Percentiles rank a stretch among this genome's conserved stretches.
Evolutionary conservation across 2,797 vertebrate genomes (phyloP).

Genomic region (Mustela erminea): DNA sequence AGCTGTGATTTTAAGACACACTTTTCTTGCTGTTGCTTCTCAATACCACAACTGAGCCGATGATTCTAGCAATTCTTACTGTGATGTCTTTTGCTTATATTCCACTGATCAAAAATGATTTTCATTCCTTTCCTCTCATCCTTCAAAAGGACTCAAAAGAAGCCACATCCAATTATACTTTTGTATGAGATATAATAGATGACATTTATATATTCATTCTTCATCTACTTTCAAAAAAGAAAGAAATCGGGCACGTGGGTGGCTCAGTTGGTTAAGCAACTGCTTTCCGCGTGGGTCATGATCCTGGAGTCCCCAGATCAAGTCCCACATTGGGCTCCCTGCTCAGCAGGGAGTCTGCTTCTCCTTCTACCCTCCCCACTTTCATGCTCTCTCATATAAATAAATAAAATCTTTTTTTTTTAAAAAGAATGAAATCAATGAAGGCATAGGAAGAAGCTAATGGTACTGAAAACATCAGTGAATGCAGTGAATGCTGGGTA

Average conservation of each 20-base stretch:
- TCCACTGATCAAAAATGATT: not conserved
- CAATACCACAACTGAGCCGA: not conserved
- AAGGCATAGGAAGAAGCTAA: conserved; percentile 1
- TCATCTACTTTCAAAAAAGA: conserved; percentile 15
- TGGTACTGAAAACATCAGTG: not conserved
- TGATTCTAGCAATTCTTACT: not conserved
- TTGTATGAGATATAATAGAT: conserved; percentile 9
- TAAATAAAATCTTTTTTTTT: too few relatives aligned
- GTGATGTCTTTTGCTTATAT: not conserved
- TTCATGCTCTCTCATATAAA: too few relatives aligned
- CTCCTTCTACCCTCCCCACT: too few relatives aligned
- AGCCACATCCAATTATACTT: not conserved
- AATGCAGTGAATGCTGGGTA: not conserved
- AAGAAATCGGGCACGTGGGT: too few relatives aligned
- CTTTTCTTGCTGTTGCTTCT: not conserved
- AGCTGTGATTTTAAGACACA: not conserved
- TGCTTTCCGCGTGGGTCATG: too few relatives aligned
- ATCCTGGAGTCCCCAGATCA: too few relatives aligned
- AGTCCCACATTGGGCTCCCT: too few relatives aligned
- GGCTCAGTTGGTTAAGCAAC: too few relatives aligned
- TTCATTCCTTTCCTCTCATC: conserved; percentile 25
- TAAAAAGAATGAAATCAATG: conserved; percentile 38
- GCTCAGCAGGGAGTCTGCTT: too few relatives aligned
- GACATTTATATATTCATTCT: conserved; percentile 35
- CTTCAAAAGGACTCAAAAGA: conserved; percentile 56